phyloP scores from a whole-genome alignment of 1,140 invertebrate genomes.

The Vanessa atalanta region DNA sequence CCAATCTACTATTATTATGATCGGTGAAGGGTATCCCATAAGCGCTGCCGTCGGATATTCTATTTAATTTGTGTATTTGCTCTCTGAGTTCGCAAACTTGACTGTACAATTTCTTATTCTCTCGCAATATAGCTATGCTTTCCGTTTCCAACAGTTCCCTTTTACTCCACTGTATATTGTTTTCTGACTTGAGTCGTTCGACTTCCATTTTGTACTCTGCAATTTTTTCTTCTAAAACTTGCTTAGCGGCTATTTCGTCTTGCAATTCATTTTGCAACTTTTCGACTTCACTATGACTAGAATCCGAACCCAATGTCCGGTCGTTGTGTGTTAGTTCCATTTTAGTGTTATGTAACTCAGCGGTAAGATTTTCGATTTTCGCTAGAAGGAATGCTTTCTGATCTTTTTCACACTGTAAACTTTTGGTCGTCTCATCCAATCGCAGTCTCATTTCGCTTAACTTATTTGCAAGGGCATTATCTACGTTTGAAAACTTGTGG shows the following conservation, averaged over 20 bases:
- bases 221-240: constrained; percentile 81
- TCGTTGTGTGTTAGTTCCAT: constrained; percentile 66
- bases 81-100: constrained; percentile 92
- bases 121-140: constrained; percentile 91
- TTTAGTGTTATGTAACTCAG: constrained; percentile 66
- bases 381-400: constrained; percentile 66
- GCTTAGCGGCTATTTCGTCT: constrained; percentile 73
- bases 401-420: constrained; percentile 70
- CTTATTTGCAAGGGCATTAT: constrained; percentile 69
- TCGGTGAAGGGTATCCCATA: constrained; percentile 59
- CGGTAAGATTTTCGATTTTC: constrained; percentile 69
- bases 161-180: constrained; percentile 96
- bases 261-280: constrained; percentile 74
- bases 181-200: constrained; percentile 93
- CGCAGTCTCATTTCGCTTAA: constrained; percentile 66
- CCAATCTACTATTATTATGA: constrained; percentile 56
- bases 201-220: constrained; percentile 91
- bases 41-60: constrained; percentile 71
- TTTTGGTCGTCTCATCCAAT: constrained; percentile 69
- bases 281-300: constrained; percentile 75
- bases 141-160: constrained; percentile 94
- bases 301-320: constrained; percentile 72
- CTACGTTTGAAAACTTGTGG: constrained; percentile 72
- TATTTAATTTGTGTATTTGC: constrained; percentile 74
- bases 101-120: constrained; percentile 92